Evolutionary conservation across 1,140 invertebrate genomes (phyloP).

Genomic region (Venustaconcha ellipsiformis): DNA sequence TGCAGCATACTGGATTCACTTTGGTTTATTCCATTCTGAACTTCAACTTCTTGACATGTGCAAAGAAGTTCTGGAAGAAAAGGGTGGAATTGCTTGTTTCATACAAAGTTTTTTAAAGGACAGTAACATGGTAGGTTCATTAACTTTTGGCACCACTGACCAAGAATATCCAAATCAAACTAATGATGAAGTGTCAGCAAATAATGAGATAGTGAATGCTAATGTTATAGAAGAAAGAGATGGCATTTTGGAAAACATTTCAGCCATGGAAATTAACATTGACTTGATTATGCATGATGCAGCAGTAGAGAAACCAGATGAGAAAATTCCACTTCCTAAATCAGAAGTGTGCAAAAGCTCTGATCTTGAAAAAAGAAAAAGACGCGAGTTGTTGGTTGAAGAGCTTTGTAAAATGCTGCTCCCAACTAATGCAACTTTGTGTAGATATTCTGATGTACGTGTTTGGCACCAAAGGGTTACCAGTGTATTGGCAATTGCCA

Average conservation of each 20-base stretch:
- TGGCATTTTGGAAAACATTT: background rate
- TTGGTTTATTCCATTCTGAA: background rate
- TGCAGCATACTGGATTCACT: constrained; percentile 5
- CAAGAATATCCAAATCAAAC: too few species aligned
- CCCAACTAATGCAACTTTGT: background rate
- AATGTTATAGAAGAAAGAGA: background rate
- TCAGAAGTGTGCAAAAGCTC: background rate
- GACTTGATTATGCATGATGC: background rate
- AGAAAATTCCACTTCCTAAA: background rate
- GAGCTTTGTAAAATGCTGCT: constrained; percentile 3
- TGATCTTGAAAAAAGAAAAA: background rate
- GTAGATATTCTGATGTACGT: background rate
- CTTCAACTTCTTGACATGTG: constrained; percentile 10
- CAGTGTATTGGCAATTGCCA: background rate
- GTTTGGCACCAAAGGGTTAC: background rate
- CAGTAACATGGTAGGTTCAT: too few species aligned
- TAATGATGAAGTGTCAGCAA: too few species aligned
- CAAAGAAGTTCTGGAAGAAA: constrained; percentile 2
- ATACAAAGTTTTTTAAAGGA: background rate
- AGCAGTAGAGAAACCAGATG: background rate
- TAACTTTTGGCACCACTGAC: too few species aligned
- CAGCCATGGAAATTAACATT: background rate
- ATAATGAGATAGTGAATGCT: background rate
- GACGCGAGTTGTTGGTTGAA: background rate
- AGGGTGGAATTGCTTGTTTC: background rate